These are phyloP conservation scores for Zapus hudsonius DNA, from an alignment of 2,113 vertebrate genomes.

Conservation along the genomic window DNA sequence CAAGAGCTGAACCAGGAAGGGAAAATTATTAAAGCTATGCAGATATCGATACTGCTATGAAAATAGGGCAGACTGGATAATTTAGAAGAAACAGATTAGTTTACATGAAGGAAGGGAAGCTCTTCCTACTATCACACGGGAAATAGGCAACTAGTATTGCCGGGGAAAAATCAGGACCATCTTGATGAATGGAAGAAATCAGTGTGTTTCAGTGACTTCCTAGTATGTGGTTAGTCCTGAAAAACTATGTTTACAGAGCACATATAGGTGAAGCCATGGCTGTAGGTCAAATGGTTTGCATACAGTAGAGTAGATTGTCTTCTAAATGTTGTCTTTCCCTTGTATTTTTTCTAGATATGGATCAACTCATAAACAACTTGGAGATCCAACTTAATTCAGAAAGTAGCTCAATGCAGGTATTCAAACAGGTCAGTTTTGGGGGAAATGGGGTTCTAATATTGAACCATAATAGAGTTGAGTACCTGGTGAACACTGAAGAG, in stretches of 20 bases:
- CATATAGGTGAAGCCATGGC: background rate
- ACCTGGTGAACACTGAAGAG: constrained; percentile 27
- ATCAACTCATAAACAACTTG: constrained; percentile 72
- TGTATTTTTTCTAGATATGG: constrained; percentile 69
- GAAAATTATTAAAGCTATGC: background rate
- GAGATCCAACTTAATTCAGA: constrained; percentile 60
- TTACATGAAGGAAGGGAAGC: background rate
- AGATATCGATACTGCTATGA: background rate
- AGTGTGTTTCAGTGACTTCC: constrained; percentile 20
- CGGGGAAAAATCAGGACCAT: background rate
- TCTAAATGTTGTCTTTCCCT: constrained; percentile 50
- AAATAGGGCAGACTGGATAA: background rate
- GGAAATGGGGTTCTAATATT: constrained; percentile 47
- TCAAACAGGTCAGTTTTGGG: constrained; percentile 68
- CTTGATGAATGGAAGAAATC: constrained; percentile 17
- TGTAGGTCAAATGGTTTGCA: background rate
- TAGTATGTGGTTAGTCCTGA: background rate
- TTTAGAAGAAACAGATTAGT: background rate
- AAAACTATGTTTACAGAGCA: constrained; percentile 35
- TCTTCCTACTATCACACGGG: background rate
- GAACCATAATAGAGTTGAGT: background rate
- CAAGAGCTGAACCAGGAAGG: background rate
- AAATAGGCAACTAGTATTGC: background rate
- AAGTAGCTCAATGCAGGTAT: constrained; percentile 54
- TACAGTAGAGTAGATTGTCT: constrained; percentile 4